Percentiles rank a stretch among this genome's conserved stretches.
phyloP scores from a whole-genome alignment of 2,888 invertebrate species.

The Chelonus formosanus region DNA sequence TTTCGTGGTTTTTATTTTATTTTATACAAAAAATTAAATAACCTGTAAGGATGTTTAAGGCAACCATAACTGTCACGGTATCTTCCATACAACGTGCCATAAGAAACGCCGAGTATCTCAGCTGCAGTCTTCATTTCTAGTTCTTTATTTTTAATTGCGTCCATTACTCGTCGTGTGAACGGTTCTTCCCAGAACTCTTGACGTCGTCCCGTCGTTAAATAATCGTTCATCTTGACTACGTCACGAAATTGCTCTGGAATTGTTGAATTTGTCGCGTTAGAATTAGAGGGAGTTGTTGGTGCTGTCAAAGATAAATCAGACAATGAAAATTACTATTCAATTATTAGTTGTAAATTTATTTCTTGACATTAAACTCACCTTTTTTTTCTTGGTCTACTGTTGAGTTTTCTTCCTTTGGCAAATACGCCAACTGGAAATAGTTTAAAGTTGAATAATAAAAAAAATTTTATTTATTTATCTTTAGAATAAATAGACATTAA shows the following conservation, averaged over 20 bases:
- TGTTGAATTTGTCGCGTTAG: conserved; percentile 59
- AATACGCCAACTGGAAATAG: conserved; percentile 55
- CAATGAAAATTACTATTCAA: not conserved
- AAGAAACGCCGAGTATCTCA: conserved; percentile 87
- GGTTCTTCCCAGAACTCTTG: conserved; percentile 95
- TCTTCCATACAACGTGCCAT: conserved; percentile 88
- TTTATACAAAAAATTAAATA: conserved; percentile 31
- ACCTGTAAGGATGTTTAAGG: conserved; percentile 88
- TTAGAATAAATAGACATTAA: not conserved
- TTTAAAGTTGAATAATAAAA: conserved; percentile 18
- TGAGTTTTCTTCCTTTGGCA: conserved; percentile 59
- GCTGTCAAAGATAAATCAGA: conserved; percentile 13
- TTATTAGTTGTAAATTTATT: not conserved
- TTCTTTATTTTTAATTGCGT: conserved; percentile 88
- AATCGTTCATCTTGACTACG: conserved; percentile 87
- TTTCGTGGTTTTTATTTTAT: conserved; percentile 18
- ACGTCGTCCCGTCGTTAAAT: conserved; percentile 82
- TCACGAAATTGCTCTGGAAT: conserved; percentile 68
- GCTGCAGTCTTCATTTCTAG: conserved; percentile 94
- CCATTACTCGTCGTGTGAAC: conserved; percentile 87
- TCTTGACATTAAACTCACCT: conserved; percentile 44
- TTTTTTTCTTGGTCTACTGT: conserved; percentile 57
- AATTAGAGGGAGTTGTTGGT: conserved; percentile 55
- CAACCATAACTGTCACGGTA: conserved; percentile 90
- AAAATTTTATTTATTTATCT: not conserved